These are phyloP conservation scores for Andrena hattorfiana DNA, from an alignment of 2,888 invertebrate species.

Conservation along the genomic window DNA sequence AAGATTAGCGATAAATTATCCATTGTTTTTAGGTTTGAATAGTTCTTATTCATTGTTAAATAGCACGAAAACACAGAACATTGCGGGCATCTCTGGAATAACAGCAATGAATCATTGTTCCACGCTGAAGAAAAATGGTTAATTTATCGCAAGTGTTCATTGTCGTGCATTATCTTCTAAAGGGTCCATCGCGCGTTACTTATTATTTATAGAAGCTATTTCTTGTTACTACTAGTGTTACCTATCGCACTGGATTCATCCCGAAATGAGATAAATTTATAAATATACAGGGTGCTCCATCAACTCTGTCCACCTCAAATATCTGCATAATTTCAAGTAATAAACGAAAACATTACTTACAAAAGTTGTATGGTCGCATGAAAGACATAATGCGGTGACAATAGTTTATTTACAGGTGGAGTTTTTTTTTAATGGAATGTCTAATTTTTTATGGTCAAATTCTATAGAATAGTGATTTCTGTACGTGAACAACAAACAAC, in stretches of 20 bases:
- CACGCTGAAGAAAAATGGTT: background rate
- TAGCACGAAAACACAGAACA: background rate
- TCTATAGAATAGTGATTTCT: too few species aligned
- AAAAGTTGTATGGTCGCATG: too few species aligned
- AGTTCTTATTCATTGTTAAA: background rate
- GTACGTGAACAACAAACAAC: too few species aligned
- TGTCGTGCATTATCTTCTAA: background rate
- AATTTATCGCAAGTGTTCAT: conserved; percentile 3
- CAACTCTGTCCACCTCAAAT: background rate
- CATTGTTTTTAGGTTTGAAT: too few species aligned
- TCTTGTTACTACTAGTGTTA: background rate
- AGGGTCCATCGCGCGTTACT: background rate
- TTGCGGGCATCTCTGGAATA: background rate
- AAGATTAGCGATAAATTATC: too few species aligned
- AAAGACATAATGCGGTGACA: too few species aligned
- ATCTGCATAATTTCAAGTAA: background rate
- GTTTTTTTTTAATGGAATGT: too few species aligned
- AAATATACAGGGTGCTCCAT: background rate
- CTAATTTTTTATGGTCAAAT: too few species aligned
- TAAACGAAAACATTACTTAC: too few species aligned
- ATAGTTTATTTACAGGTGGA: too few species aligned
- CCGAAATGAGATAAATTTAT: background rate
- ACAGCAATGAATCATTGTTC: background rate
- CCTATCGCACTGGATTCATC: background rate
- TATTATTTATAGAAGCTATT: conserved; percentile 13